These are phyloP conservation scores for Cantharis flavilabris DNA, from an alignment of 2,888 invertebrate genomes.

Conservation along the genomic window DNA sequence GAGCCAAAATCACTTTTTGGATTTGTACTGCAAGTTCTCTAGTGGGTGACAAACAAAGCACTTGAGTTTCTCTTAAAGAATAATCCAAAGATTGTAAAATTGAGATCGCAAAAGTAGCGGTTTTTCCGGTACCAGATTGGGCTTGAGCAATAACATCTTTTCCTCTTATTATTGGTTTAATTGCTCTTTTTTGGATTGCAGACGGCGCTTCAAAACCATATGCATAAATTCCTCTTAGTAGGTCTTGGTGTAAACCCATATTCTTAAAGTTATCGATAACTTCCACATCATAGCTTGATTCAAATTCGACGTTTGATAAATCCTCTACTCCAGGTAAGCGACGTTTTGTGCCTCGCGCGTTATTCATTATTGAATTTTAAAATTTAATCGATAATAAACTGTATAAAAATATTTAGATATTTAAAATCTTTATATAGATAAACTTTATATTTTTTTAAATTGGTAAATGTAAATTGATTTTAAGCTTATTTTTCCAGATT, in stretches of 20 bases:
- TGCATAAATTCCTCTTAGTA: slow-evolving; percentile 95
- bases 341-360: background rate
- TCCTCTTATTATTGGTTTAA: slow-evolving; percentile 94
- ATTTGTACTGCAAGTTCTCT: slow-evolving; percentile 97
- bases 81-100: slow-evolving; percentile 93
- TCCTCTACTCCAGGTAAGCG: slow-evolving; percentile 65
- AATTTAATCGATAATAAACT: too few species aligned
- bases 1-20: slow-evolving; percentile 91
- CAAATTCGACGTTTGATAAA: slow-evolving; percentile 96
- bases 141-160: slow-evolving; percentile 99
- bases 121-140: slow-evolving; percentile 98
- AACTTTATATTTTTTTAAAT: background rate
- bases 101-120: slow-evolving; percentile 97
- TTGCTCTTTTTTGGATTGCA: slow-evolving; percentile 98
- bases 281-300: slow-evolving; percentile 99
- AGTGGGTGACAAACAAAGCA: slow-evolving; percentile 92
- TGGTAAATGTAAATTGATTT: background rate
- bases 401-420: too few species aligned
- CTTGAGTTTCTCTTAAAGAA: slow-evolving; percentile 90
- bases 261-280: slow-evolving; percentile 95
- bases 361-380: background rate
- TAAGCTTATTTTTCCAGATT: too few species aligned
- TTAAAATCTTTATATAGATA: too few species aligned
- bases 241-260: slow-evolving; percentile 92
- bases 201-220: slow-evolving; percentile 99